Percentiles rank a stretch among this genome's conserved stretches.
These are phyloP conservation scores for Ondatra zibethicus DNA, from an alignment of 2,113 vertebrate species.

Conservation along the genomic window DNA sequence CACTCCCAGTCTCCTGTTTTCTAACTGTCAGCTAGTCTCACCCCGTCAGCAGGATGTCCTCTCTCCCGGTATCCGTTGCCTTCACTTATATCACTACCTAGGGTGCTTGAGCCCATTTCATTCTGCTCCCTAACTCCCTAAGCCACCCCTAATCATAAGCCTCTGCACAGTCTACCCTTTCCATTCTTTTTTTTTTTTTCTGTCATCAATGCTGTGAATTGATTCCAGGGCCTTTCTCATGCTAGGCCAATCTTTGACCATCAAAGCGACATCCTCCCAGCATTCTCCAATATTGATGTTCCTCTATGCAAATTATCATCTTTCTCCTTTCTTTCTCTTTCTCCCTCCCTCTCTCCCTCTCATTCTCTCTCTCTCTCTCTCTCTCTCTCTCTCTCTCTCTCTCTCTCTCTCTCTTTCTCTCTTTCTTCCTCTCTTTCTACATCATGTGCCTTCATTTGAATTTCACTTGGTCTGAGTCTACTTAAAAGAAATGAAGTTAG, in stretches of 20 bases:
- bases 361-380: background rate
- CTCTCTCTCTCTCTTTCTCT: background rate
- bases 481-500: background rate
- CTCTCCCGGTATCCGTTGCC: background rate
- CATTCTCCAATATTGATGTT: background rate
- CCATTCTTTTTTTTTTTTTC: background rate
- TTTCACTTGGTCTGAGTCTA: background rate
- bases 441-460: background rate
- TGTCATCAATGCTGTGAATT: background rate
- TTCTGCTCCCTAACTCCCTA: background rate
- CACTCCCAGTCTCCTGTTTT: background rate
- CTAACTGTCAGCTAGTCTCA: background rate
- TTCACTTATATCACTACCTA: background rate
- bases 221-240: background rate
- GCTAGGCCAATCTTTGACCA: background rate
- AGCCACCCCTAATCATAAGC: background rate
- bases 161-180: background rate
- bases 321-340: too few species aligned
- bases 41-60: background rate
- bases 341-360: background rate
- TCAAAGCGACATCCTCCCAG: background rate
- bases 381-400: too few species aligned
- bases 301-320: background rate
- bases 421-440: background rate
- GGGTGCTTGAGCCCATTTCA: background rate